These are phyloP conservation scores for Dascyllus trimaculatus DNA, from an alignment of 2,113 vertebrate species.

Conservation along the genomic window DNA sequence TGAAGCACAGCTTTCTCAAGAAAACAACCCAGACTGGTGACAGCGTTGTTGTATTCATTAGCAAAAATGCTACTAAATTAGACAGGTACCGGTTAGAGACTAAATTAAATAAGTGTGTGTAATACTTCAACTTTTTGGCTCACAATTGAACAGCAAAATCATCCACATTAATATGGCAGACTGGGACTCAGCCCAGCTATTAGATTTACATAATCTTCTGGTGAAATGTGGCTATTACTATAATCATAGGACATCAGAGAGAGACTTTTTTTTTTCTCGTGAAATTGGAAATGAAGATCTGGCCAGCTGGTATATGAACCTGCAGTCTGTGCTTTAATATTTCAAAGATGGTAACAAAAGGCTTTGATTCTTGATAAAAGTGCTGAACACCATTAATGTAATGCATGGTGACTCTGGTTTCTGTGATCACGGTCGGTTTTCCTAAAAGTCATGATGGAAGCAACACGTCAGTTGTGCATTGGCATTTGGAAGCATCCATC, in stretches of 20 bases:
- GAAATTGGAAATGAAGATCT: conserved; percentile 26
- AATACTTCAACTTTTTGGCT: conserved; percentile 14
- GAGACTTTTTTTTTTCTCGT: background rate
- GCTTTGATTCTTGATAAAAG: conserved; percentile 31
- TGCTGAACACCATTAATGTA: background rate
- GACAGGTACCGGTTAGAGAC: background rate
- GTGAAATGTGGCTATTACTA: conserved; percentile 53
- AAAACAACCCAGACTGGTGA: no score
- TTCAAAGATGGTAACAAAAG: conserved; percentile 4
- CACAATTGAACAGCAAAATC: conserved; percentile 22
- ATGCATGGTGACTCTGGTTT: background rate
- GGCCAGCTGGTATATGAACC: conserved; percentile 28
- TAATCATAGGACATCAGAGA: conserved; percentile 34
- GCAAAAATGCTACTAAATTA: no score
- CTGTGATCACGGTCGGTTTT: background rate
- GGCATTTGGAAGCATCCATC: background rate
- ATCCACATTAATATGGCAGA: conserved; percentile 14
- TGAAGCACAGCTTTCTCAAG: no score
- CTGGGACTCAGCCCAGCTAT: conserved; percentile 20
- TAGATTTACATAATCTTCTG: conserved; percentile 39
- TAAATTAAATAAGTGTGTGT: background rate
- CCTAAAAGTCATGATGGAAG: background rate
- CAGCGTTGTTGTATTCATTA: no score
- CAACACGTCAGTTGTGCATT: background rate
- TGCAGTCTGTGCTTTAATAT: conserved; percentile 21